These are phyloP conservation scores for Carassius carassius DNA, from an alignment of 2,113 vertebrate species.

Conservation along the genomic window DNA sequence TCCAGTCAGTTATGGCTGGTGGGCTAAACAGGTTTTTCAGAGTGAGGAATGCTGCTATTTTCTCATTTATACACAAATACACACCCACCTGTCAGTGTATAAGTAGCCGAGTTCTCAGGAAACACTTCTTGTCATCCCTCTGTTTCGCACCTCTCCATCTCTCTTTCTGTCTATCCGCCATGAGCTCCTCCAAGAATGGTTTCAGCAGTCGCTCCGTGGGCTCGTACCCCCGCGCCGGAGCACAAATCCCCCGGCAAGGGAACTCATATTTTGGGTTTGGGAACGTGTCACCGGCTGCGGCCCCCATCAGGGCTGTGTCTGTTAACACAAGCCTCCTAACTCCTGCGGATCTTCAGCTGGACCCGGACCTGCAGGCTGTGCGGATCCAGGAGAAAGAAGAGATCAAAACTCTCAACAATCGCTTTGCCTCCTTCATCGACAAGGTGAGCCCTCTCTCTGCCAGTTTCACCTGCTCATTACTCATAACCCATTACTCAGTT, in stretches of 20 bases:
- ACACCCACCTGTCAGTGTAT: background rate
- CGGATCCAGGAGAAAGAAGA: conserved; percentile 78
- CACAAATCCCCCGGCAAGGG: background rate
- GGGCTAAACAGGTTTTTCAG: conserved; percentile 46
- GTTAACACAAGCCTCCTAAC: conserved; percentile 73
- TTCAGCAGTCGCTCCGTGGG: conserved; percentile 53
- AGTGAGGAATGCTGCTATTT: conserved; percentile 23
- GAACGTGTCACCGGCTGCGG: background rate
- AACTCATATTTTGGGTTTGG: conserved; percentile 54
- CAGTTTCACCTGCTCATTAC: background rate
- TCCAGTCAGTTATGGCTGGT: background rate
- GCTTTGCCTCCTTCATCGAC: conserved; percentile 75
- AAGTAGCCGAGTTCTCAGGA: background rate
- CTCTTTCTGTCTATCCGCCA: background rate
- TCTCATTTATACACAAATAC: conserved; percentile 17
- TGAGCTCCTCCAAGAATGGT: conserved; percentile 1
- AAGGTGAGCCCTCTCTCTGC: conserved; percentile 68
- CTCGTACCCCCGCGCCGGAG: background rate
- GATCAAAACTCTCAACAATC: conserved; percentile 79
- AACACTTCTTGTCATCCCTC: background rate
- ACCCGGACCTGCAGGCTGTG: conserved; percentile 72
- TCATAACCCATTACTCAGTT: too few species aligned
- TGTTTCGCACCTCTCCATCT: background rate
- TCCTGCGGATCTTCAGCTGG: conserved; percentile 71
- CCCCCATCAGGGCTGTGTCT: conserved; percentile 69